A percentile compares a stretch with the other conserved stretches of the same genome.
Conservation (phyloP, 2,113 vertebrate genomes). For the Petaurus breviceps region DNA sequence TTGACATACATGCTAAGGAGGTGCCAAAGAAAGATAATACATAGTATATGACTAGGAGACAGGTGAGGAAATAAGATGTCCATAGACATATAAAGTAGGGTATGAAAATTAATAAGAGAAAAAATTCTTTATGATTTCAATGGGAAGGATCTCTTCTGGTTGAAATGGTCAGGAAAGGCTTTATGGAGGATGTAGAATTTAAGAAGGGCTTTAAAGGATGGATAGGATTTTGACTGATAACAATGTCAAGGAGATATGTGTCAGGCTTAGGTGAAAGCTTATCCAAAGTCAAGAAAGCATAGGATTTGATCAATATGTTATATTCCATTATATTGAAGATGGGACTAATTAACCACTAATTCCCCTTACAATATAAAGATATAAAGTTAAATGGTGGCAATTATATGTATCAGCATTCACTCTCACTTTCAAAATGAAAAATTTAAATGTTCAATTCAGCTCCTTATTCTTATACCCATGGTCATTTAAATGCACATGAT, state of each 20-base stretch:
- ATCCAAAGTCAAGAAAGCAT: background rate
- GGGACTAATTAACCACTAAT: background rate
- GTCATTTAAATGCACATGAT: background rate
- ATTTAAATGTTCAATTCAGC: background rate
- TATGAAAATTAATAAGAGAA: background rate
- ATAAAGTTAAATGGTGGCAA: background rate
- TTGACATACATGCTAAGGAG: background rate
- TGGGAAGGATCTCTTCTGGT: background rate
- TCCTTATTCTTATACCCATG: background rate
- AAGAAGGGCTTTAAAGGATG: background rate
- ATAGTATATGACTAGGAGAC: background rate
- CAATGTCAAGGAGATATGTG: background rate
- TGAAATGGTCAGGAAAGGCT: background rate
- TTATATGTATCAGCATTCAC: background rate
- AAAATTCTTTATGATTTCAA: background rate
- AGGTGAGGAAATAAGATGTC: background rate
- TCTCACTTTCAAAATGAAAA: background rate
- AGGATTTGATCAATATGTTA: background rate
- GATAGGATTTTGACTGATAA: background rate
- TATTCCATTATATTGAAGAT: background rate
- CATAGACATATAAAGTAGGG: background rate
- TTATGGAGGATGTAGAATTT: background rate
- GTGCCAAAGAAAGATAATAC: background rate
- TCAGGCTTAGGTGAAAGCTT: background rate
- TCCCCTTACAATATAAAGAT: background rate